Evolutionary conservation across 2,888 invertebrate genomes (phyloP).

Genomic region (Cryptocephalus primarius): DNA sequence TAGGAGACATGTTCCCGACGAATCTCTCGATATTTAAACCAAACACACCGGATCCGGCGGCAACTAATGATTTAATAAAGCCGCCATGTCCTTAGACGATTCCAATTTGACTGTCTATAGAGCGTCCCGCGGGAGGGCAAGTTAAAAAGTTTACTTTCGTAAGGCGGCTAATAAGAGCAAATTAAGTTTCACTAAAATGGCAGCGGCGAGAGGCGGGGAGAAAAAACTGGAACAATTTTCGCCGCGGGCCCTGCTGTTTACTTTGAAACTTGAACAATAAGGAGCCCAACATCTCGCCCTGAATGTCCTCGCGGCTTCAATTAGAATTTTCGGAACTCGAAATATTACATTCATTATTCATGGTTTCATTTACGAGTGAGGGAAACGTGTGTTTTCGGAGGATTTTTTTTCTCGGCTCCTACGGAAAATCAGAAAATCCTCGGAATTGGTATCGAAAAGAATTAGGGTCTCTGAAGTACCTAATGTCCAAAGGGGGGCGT

Average conservation of each 20-base stretch:
- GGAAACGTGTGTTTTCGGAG: conserved; percentile 10
- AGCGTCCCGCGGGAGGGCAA: conserved; percentile 21
- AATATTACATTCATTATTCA: conserved; percentile 24
- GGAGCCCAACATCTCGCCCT: conserved; percentile 12
- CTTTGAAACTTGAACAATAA: conserved; percentile 20
- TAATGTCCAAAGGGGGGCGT: too few species aligned
- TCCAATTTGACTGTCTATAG: conserved; percentile 29
- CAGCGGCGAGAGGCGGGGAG: conserved; percentile 6
- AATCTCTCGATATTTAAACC: too few species aligned
- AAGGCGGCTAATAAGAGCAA: conserved; percentile 29
- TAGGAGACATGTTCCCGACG: too few species aligned
- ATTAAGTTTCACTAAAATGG: conserved; percentile 30
- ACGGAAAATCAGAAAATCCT: too few species aligned
- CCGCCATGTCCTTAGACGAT: conserved; percentile 18
- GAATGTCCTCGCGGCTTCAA: conserved; percentile 19
- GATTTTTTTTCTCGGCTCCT: background rate
- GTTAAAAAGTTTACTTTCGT: conserved; percentile 29
- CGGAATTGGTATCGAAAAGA: background rate
- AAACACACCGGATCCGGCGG: too few species aligned
- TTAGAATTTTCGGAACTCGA: conserved; percentile 19
- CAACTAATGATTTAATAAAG: conserved; percentile 21
- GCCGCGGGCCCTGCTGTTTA: conserved; percentile 20
- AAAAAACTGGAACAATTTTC: conserved; percentile 12
- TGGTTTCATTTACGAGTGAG: conserved; percentile 23
- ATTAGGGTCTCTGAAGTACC: background rate